A percentile compares a stretch with the other conserved stretches of the same genome.
These are phyloP conservation scores for Trematomus loennbergii DNA, from an alignment of 2,113 vertebrate genomes.

Conservation along the genomic window DNA sequence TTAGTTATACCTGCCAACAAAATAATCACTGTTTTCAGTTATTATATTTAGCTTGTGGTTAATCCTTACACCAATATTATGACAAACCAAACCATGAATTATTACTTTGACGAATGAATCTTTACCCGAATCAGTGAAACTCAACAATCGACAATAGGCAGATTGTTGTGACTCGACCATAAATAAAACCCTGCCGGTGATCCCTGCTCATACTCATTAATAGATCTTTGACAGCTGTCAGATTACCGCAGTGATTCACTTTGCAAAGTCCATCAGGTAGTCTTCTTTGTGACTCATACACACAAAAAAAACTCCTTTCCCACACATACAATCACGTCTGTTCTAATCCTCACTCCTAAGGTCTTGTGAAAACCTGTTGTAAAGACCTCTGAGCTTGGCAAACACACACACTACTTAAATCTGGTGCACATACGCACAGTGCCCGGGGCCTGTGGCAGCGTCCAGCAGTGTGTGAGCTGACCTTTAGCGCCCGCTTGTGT, in stretches of 20 bases:
- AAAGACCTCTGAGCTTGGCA: constrained; percentile 4
- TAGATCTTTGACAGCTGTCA: constrained; percentile 62
- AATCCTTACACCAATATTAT: constrained; percentile 29
- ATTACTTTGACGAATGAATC: constrained; percentile 21
- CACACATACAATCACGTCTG: constrained; percentile 10
- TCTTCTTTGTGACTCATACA: constrained; percentile 57
- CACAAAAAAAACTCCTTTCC: neutral
- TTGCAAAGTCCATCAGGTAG: constrained; percentile 39
- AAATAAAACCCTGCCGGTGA: constrained; percentile 44
- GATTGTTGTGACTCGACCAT: constrained; percentile 10
- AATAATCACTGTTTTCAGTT: constrained; percentile 39
- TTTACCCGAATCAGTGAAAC: constrained; percentile 34
- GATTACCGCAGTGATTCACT: constrained; percentile 58
- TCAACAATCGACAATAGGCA: constrained; percentile 4
- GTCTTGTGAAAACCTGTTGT: constrained; percentile 60
- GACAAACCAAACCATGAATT: constrained; percentile 29
- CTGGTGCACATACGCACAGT: neutral
- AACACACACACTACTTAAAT: constrained; percentile 1
- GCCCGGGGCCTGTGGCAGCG: constrained; percentile 20
- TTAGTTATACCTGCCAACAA: constrained; percentile 29
- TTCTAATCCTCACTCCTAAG: constrained; percentile 33
- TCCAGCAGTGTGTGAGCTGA: constrained; percentile 63
- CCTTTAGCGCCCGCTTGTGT: constrained; percentile 75
- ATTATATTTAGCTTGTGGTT: constrained; percentile 23
- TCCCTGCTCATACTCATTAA: constrained; percentile 56